phyloP scores from a whole-genome alignment of 2,888 invertebrate genomes.

The Drosophila prostipennis region DNA sequence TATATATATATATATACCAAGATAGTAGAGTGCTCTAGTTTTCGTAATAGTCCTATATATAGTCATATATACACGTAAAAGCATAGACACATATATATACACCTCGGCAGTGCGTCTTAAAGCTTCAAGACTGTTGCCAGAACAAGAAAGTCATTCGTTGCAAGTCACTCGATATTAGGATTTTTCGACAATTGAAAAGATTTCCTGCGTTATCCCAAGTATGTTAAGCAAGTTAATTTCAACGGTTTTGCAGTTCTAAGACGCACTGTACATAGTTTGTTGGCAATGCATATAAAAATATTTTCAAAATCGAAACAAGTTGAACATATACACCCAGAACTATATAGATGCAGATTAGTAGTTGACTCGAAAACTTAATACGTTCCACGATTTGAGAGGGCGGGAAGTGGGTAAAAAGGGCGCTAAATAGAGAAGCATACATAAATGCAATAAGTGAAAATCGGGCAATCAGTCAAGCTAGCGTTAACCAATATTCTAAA shows the following conservation, averaged over 20 bases:
- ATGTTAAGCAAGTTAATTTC: slow-evolving; percentile 16
- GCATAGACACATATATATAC: slow-evolving; percentile 39
- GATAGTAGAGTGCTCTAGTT: slow-evolving; percentile 63
- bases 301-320: slow-evolving; percentile 44
- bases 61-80: slow-evolving; percentile 37
- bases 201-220: slow-evolving; percentile 16
- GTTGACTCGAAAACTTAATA: slow-evolving; percentile 42
- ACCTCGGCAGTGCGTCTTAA: slow-evolving; percentile 27
- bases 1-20: slow-evolving; percentile 37
- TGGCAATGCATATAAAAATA: slow-evolving; percentile 55
- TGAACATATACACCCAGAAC: slow-evolving; percentile 38
- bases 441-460: slow-evolving; percentile 60
- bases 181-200: not conserved
- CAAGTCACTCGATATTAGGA: slow-evolving; percentile 27
- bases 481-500: slow-evolving; percentile 62
- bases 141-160: slow-evolving; percentile 3
- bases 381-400: slow-evolving; percentile 43
- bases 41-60: slow-evolving; percentile 51
- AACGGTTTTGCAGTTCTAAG: slow-evolving; percentile 8
- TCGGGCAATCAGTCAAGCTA: slow-evolving; percentile 72
- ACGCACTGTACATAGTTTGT: slow-evolving; percentile 49
- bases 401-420: slow-evolving; percentile 10
- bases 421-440: slow-evolving; percentile 25
- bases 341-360: slow-evolving; percentile 36
- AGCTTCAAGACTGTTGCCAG: slow-evolving; percentile 11